phyloP scores from a whole-genome alignment of 1,140 invertebrate genomes.

The Aporrectodea caliginosa region DNA sequence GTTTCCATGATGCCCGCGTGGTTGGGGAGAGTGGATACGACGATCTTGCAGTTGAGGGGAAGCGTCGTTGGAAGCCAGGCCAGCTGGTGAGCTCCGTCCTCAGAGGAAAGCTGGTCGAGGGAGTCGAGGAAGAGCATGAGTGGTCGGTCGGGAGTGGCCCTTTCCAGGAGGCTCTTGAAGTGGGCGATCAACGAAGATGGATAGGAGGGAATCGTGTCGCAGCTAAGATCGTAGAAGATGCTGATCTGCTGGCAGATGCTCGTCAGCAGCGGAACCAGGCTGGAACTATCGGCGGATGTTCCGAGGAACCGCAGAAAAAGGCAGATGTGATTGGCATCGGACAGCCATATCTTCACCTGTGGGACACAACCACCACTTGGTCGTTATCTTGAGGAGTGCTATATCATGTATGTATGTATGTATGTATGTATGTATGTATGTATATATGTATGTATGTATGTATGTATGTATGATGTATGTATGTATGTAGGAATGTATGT shows the following conservation, averaged over 20 bases:
- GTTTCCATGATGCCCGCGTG: conserved; percentile 51
- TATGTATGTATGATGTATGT: too few species aligned
- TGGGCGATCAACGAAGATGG: conserved; percentile 89
- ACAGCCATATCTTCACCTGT: not conserved
- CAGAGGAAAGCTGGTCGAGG: conserved; percentile 90
- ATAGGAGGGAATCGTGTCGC: conserved; percentile 76
- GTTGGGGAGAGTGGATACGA: conserved; percentile 63
- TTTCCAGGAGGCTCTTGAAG: conserved; percentile 80
- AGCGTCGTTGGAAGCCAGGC: conserved; percentile 91
- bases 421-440: too few species aligned
- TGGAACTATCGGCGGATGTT: conserved; percentile 93
- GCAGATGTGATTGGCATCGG: not conserved
- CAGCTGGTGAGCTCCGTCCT: conserved; percentile 88
- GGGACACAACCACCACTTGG: too few species aligned
- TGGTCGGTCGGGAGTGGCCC: conserved; percentile 41
- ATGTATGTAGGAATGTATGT: too few species aligned
- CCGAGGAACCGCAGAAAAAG: conserved; percentile 82
- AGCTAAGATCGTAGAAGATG: conserved; percentile 82
- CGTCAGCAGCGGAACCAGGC: conserved; percentile 86
- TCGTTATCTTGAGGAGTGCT: too few species aligned
- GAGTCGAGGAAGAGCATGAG: conserved; percentile 60
- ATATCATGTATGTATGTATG: too few species aligned
- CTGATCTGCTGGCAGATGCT: conserved; percentile 73
- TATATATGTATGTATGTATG: too few species aligned
- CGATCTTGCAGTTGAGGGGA: conserved; percentile 83